Base-by-base conservation (phyloP, 2,113 vertebrate species). In the Alethe diademata region DNA sequence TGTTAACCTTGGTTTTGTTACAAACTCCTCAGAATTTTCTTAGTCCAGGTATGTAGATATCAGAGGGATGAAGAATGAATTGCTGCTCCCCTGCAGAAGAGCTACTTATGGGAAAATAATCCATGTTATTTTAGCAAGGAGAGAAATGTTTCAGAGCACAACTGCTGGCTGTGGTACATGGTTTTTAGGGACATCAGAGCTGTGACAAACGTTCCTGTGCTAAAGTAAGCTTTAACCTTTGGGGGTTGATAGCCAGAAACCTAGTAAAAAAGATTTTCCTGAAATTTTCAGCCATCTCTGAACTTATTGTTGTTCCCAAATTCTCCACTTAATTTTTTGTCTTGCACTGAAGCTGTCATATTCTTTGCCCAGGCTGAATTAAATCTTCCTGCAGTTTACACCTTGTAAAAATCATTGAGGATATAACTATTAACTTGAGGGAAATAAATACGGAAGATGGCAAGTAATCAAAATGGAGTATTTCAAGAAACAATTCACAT, bases 321-420 rank as follows among this genome's bases (percentile, higher is more conserved):
- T 73, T 79, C 66, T 88, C 31, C 1, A 5, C 50, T 42, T 35
- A 11, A 8, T 90, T 67, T 88, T 80, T 78, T 67, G 10, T 33
- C 53, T 84, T 54, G 20, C 29, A 69, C n/a, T 47, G 19, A 84
- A 91, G 3, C n/a, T 79, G 36, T 76, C 62, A 58, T 53, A 11
- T 61, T 85, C 40, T 65, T 53, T 88, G n/a, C 48, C n/a, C 11
- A 42, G 28, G 11, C 19, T 61, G 43, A 74, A 84, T 85, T 87
- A 69, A 48, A n/a, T 72, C 73, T 82, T 89, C 40, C 26, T 69
- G 50, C 12, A 75, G 53, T 60, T 87, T 75, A 48, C 5, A 57
- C 17, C 23, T 94, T 82, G 15, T 53, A 78, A 86, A 93, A 88
- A 80, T 91, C 24, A 57, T 25, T 53, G 33, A 78, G 66, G 40